Percentiles rank a stretch among this genome's conserved stretches.
phyloP scores from a whole-genome alignment of 2,113 vertebrate genomes.

The Bubalus kerabau region DNA sequence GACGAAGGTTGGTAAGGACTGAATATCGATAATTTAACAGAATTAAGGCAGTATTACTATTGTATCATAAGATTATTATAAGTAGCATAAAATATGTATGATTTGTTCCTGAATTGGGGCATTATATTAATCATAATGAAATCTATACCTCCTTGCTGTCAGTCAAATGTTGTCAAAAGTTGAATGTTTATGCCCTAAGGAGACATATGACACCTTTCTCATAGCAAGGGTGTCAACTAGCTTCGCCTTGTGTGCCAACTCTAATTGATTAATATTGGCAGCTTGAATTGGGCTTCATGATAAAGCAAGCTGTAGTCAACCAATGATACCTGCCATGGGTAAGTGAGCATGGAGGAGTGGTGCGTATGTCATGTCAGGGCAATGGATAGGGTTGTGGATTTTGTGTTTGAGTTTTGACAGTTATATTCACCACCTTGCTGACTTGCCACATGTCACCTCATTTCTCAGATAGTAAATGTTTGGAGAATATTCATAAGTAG shows the following conservation, averaged over 20 bases:
- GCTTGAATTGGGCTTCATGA: background rate
- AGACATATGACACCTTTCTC: background rate
- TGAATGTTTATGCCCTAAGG: background rate
- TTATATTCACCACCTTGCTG: background rate
- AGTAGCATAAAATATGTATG: background rate
- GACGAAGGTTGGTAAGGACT: background rate
- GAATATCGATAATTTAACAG: background rate
- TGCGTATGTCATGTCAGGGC: rapidly evolving
- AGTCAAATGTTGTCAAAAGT: background rate
- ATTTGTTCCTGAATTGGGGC: background rate
- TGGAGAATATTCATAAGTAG: background rate
- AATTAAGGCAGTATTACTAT: background rate
- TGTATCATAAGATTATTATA: background rate
- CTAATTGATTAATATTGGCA: background rate
- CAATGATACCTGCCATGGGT: background rate
- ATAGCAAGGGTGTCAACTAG: background rate
- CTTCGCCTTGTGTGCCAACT: background rate
- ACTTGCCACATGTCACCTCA: background rate
- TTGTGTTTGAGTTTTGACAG: background rate
- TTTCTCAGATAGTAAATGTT: background rate
- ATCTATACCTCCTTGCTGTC: background rate
- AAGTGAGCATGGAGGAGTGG: background rate
- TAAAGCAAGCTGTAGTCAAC: background rate
- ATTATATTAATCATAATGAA: background rate
- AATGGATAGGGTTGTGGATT: background rate